phyloP scores from a whole-genome alignment of 2,888 invertebrate genomes.

The Eilema caniola region DNA sequence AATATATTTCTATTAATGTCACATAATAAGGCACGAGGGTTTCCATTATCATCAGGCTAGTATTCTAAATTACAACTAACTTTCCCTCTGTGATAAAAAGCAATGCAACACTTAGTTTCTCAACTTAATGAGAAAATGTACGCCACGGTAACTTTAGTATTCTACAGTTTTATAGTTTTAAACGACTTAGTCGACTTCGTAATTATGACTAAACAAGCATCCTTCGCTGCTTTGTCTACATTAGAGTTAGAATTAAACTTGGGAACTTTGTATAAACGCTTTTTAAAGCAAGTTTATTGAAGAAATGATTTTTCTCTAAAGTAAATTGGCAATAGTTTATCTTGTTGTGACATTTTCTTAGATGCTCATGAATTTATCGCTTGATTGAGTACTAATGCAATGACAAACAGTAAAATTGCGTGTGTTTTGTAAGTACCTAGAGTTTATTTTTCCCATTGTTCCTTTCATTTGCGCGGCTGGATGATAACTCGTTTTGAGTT shows the following conservation, averaged over 20 bases:
- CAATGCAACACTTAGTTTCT: slow-evolving; percentile 56
- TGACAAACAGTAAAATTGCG: too few relatives aligned
- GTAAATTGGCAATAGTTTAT: background rate
- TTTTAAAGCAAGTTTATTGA: slow-evolving; percentile 27
- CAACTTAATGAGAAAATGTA: slow-evolving; percentile 79
- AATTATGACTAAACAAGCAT: slow-evolving; percentile 57
- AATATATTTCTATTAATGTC: slow-evolving; percentile 24
- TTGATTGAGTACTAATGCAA: background rate
- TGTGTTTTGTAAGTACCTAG: too few relatives aligned
- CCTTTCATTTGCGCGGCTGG: too few relatives aligned
- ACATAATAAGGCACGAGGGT: slow-evolving; percentile 19
- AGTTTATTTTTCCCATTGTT: too few relatives aligned
- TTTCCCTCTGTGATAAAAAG: slow-evolving; percentile 53
- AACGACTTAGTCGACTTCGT: slow-evolving; percentile 60
- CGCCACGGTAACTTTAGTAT: slow-evolving; percentile 61
- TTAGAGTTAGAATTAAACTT: slow-evolving; percentile 49
- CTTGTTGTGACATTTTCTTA: background rate
- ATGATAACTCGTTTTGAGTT: too few relatives aligned
- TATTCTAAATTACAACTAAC: slow-evolving; percentile 35
- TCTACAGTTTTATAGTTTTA: slow-evolving; percentile 71
- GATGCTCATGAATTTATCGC: background rate
- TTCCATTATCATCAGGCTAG: slow-evolving; percentile 33
- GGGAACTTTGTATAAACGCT: slow-evolving; percentile 35
- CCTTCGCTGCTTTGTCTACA: slow-evolving; percentile 41
- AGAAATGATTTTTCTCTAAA: background rate